Conservation (phyloP, 2,888 invertebrate species). For the Diarsia mendica region DNA sequence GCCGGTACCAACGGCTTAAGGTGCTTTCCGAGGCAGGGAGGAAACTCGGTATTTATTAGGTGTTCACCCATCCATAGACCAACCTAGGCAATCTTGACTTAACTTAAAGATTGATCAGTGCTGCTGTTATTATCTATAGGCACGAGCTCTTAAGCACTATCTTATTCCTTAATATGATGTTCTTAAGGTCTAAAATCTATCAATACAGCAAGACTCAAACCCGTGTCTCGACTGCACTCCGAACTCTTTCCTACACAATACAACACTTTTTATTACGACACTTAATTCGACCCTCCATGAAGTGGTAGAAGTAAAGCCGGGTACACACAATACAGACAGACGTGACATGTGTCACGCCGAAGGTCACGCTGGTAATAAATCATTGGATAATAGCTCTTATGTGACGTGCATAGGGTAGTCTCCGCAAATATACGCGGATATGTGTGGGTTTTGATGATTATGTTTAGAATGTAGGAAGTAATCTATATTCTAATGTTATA, state of each 20-base stretch:
- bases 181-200: too few species aligned
- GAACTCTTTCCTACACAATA: constrained; percentile 21
- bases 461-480: neutral
- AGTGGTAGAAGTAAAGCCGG: constrained; percentile 26
- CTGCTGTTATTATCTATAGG: too few species aligned
- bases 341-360: constrained; percentile 40
- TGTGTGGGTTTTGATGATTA: constrained; percentile 16
- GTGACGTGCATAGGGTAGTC: constrained; percentile 23
- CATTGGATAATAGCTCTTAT: constrained; percentile 50
- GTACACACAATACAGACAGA: constrained; percentile 44
- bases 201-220: neutral
- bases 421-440: neutral
- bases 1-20: too few species aligned
- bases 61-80: too few species aligned
- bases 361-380: constrained; percentile 43
- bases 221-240: constrained; percentile 8
- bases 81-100: too few species aligned
- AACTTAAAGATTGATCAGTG: too few species aligned
- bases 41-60: too few species aligned
- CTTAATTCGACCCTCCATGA: constrained; percentile 29
- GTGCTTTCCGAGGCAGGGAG: too few species aligned
- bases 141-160: too few species aligned
- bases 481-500: neutral
- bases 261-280: constrained; percentile 37
- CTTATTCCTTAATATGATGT: too few species aligned